Conservation (phyloP, 2,888 invertebrate species). For the Agrotis segetum region DNA sequence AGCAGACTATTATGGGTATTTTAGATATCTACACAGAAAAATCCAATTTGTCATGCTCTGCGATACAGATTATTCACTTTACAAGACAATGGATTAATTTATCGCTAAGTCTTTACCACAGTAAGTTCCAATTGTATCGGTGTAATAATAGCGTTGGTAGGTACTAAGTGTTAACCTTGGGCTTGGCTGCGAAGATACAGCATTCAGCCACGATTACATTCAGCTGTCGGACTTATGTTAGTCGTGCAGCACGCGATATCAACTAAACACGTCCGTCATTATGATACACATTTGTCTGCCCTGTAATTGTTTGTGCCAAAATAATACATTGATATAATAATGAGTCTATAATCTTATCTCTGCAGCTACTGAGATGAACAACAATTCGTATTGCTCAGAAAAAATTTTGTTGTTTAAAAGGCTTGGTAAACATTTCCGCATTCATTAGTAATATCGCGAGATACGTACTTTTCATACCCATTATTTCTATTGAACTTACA, state of each 20-base stretch:
- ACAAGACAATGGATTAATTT: conserved; percentile 59
- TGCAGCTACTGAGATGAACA: conserved; percentile 8
- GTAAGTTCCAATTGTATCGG: conserved; percentile 59
- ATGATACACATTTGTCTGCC: conserved; percentile 21
- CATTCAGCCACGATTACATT: conserved; percentile 26
- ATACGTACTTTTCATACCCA: background rate
- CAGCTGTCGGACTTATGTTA: conserved; percentile 47
- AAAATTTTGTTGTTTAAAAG: background rate
- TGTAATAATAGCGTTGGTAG: conserved; percentile 52
- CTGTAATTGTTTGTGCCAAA: conserved; percentile 44
- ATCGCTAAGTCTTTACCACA: conserved; percentile 50
- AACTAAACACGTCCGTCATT: conserved; percentile 52
- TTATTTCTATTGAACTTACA: background rate
- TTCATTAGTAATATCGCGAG: conserved; percentile 10
- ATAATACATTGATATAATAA: conserved; percentile 38
- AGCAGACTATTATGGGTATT: conserved; percentile 6
- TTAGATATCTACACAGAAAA: conserved; percentile 2
- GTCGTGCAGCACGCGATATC: conserved; percentile 65
- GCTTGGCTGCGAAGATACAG: conserved; percentile 53
- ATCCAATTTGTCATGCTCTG: conserved; percentile 36
- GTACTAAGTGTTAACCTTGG: conserved; percentile 65
- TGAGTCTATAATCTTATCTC: conserved; percentile 19
- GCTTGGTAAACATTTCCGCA: conserved; percentile 12
- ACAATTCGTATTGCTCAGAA: background rate
- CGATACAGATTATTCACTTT: conserved; percentile 41